These are phyloP conservation scores for Folsomia candida DNA, from an alignment of 2,888 invertebrate genomes.

Conservation along the genomic window DNA sequence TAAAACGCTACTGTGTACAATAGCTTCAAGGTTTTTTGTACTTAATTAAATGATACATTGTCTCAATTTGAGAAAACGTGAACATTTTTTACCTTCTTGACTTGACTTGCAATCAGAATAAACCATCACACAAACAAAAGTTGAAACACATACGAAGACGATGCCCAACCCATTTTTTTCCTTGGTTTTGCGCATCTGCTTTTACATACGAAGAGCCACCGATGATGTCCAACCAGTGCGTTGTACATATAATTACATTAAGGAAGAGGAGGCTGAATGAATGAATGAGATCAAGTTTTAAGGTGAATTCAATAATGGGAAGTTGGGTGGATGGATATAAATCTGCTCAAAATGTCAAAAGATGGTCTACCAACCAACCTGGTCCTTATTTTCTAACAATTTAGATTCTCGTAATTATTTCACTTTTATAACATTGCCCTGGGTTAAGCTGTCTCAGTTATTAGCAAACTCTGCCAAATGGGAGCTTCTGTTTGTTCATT, in stretches of 20 bases:
- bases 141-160: background rate
- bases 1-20: conserved; percentile 8
- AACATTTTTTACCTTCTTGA: conserved; percentile 16
- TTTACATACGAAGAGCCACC: too few relatives aligned
- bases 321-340: conserved; percentile 9
- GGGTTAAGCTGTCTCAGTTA: too few relatives aligned
- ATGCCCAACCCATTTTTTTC: background rate
- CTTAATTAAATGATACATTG: conserved; percentile 41
- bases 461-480: background rate
- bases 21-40: background rate
- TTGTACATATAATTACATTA: too few relatives aligned
- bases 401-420: too few relatives aligned
- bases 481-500: background rate
- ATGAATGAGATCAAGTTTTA: too few relatives aligned
- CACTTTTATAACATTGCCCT: too few relatives aligned
- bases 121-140: background rate
- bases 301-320: too few relatives aligned
- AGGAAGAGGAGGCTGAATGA: too few relatives aligned
- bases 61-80: conserved; percentile 29
- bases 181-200: too few relatives aligned
- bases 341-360: conserved; percentile 18
- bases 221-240: too few relatives aligned
- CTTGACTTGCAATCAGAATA: background rate
- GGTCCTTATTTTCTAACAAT: background rate
- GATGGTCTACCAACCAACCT: too few relatives aligned